Conservation (phyloP, 2,113 vertebrate species). For the Apeltes quadracus region DNA sequence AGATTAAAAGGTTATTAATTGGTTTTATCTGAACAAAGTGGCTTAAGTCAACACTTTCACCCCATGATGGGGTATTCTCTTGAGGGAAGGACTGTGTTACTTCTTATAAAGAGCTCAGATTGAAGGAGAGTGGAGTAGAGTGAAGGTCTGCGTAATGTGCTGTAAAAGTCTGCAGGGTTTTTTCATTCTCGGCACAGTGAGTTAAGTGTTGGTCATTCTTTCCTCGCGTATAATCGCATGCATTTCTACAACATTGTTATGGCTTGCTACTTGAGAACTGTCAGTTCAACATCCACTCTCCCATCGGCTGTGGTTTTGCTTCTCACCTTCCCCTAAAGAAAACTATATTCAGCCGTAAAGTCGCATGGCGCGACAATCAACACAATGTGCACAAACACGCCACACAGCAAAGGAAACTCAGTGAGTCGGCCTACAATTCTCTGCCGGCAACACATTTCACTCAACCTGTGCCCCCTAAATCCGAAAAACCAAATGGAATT, state of each 20-base stretch:
- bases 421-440: background rate
- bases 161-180: background rate
- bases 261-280: background rate
- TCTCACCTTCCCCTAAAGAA: background rate
- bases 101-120: background rate
- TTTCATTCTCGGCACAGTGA: background rate
- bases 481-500: background rate
- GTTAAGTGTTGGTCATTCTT: background rate
- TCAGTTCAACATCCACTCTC: background rate
- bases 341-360: background rate
- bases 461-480: background rate
- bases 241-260: background rate
- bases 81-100: background rate
- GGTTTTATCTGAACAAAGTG: background rate
- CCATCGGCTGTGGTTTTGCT: background rate
- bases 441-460: background rate
- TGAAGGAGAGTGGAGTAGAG: background rate
- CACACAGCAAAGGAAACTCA: background rate
- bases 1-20: background rate
- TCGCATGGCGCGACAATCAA: background rate
- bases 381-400: background rate
- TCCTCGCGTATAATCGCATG: background rate
- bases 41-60: background rate
- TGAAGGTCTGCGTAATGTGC: background rate
- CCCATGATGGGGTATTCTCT: no score